Percentiles rank a stretch among this genome's conserved stretches.
Evolutionary conservation across 2,113 vertebrate species (phyloP).

Genomic region (Ardeotis arabs): DNA sequence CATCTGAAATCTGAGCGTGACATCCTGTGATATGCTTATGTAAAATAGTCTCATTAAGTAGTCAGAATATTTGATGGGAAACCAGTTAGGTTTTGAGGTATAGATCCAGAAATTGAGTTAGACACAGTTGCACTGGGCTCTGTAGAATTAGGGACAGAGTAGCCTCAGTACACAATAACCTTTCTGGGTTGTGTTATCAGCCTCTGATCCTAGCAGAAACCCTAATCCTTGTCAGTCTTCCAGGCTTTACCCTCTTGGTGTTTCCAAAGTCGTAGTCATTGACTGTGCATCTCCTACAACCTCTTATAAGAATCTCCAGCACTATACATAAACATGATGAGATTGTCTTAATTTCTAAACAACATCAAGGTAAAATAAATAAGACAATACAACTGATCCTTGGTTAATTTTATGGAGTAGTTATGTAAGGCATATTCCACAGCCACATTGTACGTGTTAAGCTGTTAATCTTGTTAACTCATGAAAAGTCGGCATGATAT

Average conservation of each 20-base stretch:
- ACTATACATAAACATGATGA: neutral
- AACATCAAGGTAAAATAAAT: neutral
- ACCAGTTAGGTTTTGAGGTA: neutral
- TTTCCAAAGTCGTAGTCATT: neutral
- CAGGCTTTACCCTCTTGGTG: neutral
- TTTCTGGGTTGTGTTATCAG: neutral
- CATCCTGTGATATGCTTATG: neutral
- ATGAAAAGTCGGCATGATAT: neutral
- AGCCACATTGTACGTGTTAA: neutral
- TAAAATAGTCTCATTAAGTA: neutral
- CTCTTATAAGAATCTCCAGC: neutral
- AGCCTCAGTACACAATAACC: neutral
- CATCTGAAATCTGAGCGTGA: no score
- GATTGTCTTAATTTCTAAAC: neutral
- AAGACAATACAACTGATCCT: fast-evolving
- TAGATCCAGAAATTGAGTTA: neutral
- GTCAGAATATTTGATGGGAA: neutral
- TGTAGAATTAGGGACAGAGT: neutral
- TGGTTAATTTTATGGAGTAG: neutral
- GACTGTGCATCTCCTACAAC: neutral
- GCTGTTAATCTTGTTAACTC: neutral
- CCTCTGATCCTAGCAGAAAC: neutral
- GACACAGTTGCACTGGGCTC: neutral
- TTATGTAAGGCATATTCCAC: neutral
- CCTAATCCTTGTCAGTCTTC: neutral